Evolutionary conservation across 1,140 invertebrate species (phyloP), one percentile per base, ranked within the genome.

Genomic region (Armadillidium nasatum): DNA sequence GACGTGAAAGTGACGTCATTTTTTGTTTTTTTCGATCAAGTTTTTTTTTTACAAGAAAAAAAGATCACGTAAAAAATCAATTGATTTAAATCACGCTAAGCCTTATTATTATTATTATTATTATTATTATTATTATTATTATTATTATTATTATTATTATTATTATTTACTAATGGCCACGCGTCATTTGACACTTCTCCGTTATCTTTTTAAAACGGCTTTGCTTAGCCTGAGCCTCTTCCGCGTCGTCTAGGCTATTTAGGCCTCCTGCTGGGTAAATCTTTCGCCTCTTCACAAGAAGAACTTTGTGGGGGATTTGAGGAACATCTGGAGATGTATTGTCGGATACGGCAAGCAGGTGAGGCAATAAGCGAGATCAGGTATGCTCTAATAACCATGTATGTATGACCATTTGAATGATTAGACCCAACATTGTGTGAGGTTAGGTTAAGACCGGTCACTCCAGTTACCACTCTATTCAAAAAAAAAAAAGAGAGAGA

Each of bases 371-470:
- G 50, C 19, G 2, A 7, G 50, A 60, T 60, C 50, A 60, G 50
- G 50, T 60, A 60, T 60, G 50, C 50, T 19, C 50, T 60, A 60
- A 60, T 60, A 60, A 60, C 11, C 50, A 60, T 60, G 19, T 13
- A 60, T 60, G 50, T 60, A 13, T 60, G 50, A 60, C 50, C 50
- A 60, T 60, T 19, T 60, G 19, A 60, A 60, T 60, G 11, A 60
- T 60, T 60, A 60, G 50, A 19, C 50, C 50, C 50, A 60, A 60
- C 50, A 60, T 60, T 60, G 50, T 60, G 50, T 60, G 50, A 60
- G 50, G 50, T 60, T 60, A 60, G 50, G 50, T 60, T 60, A 60
- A 60, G 4, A 60, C 2, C 50, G 50, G 50, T 60, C 50, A 60
- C 50, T 60, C 19, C 50, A 33, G 33, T 33, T 33, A 33, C 33